Conservation (phyloP, 2,888 invertebrate genomes). For the Plebejus argus region DNA sequence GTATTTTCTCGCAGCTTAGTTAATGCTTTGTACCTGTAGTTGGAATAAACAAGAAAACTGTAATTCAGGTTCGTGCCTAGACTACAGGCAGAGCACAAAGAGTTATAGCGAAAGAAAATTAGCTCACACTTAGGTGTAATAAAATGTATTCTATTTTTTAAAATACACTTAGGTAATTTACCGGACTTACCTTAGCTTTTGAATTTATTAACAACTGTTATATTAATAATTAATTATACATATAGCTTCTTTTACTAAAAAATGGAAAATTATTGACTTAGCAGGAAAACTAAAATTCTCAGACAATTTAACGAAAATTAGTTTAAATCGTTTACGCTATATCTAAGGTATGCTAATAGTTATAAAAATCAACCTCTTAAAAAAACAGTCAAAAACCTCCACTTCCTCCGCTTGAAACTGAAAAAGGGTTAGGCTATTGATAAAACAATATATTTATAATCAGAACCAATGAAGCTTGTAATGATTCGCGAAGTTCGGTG, state of each 20-base stretch:
- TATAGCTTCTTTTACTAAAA: no score
- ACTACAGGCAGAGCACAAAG: constrained; percentile 42
- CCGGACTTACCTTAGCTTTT: no score
- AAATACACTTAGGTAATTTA: not conserved
- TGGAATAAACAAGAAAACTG: constrained; percentile 55
- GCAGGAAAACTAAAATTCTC: no score
- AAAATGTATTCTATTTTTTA: not conserved
- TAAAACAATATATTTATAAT: constrained; percentile 36
- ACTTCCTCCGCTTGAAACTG: not conserved
- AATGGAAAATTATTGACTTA: no score
- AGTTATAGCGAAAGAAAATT: constrained; percentile 18
- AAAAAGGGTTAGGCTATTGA: not conserved
- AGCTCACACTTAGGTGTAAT: constrained; percentile 9
- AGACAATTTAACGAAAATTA: no score
- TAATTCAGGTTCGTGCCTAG: constrained; percentile 69
- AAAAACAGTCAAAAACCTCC: not conserved
- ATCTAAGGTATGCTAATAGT: no score
- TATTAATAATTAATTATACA: no score
- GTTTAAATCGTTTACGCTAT: no score
- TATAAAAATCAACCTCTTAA: no score
- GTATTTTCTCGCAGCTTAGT: not conserved
- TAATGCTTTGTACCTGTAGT: constrained; percentile 34
- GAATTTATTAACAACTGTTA: no score
- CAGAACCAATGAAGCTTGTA: constrained; percentile 43
- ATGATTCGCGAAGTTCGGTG: constrained; percentile 44